Percentiles rank a stretch among this genome's conserved stretches.
phyloP scores from a whole-genome alignment of 2,888 invertebrate genomes.

The Aphidoletes aphidimyza region DNA sequence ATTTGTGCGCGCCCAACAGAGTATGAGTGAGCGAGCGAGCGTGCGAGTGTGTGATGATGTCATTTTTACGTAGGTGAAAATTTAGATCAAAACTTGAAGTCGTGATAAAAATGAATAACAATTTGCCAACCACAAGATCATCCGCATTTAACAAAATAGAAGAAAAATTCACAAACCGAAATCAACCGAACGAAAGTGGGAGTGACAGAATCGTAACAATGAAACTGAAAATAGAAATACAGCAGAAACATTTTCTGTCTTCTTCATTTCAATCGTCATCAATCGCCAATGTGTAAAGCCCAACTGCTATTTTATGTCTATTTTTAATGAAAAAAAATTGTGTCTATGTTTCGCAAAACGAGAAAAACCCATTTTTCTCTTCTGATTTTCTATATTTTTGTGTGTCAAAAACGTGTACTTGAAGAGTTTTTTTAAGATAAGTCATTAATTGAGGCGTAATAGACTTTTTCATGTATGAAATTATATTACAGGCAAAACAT shows the following conservation, averaged over 20 bases:
- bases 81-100: constrained; percentile 32
- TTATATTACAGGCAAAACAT: too few relatives aligned
- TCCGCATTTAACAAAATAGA: background rate
- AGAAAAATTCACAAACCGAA: background rate
- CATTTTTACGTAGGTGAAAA: constrained; percentile 49
- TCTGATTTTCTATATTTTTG: background rate
- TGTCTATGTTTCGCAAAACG: background rate
- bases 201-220: constrained; percentile 33
- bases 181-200: constrained; percentile 17
- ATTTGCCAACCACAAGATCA: background rate
- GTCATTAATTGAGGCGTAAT: too few relatives aligned
- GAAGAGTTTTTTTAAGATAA: background rate
- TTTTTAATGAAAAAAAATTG: constrained; percentile 16
- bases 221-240: constrained; percentile 34
- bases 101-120: constrained; percentile 39
- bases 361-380: background rate
- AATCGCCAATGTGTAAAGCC: background rate
- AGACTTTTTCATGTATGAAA: too few relatives aligned
- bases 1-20: background rate
- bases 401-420: background rate
- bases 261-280: background rate
- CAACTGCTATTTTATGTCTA: background rate
- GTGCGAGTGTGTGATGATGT: constrained; percentile 4
- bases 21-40: background rate
- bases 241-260: background rate